These are phyloP conservation scores for Phengaris arion DNA, from an alignment of 2,888 invertebrate species.

Conservation along the genomic window DNA sequence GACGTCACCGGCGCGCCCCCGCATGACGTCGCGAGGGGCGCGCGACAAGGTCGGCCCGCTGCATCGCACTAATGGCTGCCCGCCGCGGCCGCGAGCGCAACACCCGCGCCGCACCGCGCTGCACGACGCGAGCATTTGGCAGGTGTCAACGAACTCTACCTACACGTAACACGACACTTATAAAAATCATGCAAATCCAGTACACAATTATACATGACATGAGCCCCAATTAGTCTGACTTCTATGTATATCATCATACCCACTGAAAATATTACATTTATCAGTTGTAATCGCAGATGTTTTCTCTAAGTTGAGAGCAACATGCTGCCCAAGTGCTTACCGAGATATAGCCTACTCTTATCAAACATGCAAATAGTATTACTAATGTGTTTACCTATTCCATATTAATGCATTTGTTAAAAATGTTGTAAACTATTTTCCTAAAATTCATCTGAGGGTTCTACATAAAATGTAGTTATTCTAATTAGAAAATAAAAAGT, in stretches of 20 bases:
- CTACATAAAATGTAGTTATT: neutral
- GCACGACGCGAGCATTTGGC: slow-evolving; percentile 34
- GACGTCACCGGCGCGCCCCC: slow-evolving; percentile 81
- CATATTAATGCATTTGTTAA: neutral
- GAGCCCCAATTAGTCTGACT: neutral
- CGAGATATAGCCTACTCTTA: neutral
- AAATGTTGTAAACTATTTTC: neutral
- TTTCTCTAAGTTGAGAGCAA: slow-evolving; percentile 4
- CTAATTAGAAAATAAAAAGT: neutral
- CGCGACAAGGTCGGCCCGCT: slow-evolving; percentile 58
- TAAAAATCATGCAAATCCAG: neutral
- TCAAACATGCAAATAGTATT: neutral
- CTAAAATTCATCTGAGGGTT: neutral
- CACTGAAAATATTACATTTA: neutral
- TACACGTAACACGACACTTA: neutral
- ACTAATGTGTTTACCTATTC: neutral
- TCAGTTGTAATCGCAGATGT: neutral
- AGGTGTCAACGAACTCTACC: slow-evolving; percentile 38
- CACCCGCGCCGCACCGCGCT: slow-evolving; percentile 32
- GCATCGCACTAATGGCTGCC: slow-evolving; percentile 24
- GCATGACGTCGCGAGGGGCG: slow-evolving; percentile 65
- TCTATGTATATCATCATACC: neutral
- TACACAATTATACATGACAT: neutral
- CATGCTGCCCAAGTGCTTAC: neutral
- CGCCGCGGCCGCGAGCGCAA: slow-evolving; percentile 40